Evolutionary conservation across 2,888 invertebrate genomes (phyloP), one percentile per base, ranked within the genome.

Genomic region (Portevinia maculata): DNA sequence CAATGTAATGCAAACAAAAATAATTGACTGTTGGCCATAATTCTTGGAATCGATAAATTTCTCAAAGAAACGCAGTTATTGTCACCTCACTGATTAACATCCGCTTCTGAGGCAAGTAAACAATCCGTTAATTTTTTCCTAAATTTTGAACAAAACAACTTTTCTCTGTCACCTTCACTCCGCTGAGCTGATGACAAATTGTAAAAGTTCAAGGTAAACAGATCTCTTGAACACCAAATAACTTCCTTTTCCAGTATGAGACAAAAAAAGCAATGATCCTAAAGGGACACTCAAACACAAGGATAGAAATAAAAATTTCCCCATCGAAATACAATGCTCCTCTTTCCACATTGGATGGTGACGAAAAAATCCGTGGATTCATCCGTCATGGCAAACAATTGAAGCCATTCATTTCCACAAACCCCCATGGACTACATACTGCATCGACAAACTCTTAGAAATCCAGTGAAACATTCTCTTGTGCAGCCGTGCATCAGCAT

Each of bases 381-480:
- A 78, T 78, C 83, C 67, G 83, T 83, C 83, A 83, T 71, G 83
- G 67, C 83, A 21, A 83, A 83, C 83, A 83, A 83, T 78, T 83
- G 78, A 69, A 83, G 65, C 44, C 73, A 78, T 83, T 73, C 83
- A 67, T 83, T 78, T 57, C 52, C 71, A 21, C 7, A 59, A 34
- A 41, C 46, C 70, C 62, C 24, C 30, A 41, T 30, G 52, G 32
- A 48, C 60, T 2, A 30, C 50, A 21, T 32, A 59, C 15, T 57
- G 62, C 57, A 60, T 50, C 50, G 21, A 28, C 28, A 46, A 37
- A 74, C 55, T 28, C 53, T 41, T 17, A 52, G 1, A 11, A 70
- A 74, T 69, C 50, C 57, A 62, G 28, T 44, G 13, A 69, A 79
- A 73, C 52, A 73, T 53, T 41, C 60, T 60, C 62, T 9, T 76